These are phyloP conservation scores for Cercopithecus neglectus DNA, from an alignment of 2,797 vertebrate species.

Conservation along the genomic window DNA sequence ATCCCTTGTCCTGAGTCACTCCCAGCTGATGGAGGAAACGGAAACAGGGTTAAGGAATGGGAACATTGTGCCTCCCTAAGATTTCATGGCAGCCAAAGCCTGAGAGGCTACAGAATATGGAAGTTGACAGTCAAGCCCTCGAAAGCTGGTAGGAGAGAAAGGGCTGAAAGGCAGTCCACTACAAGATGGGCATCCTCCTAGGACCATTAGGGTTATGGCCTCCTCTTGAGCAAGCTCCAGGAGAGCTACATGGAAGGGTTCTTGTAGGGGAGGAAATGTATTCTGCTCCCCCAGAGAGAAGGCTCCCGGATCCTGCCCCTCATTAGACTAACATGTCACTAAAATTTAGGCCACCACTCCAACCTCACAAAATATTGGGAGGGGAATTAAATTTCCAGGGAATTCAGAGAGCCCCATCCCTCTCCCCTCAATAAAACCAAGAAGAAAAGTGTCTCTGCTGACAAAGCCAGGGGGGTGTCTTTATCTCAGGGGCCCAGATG, in stretches of 20 bases:
- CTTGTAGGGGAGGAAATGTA: neutral
- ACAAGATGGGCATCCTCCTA: neutral
- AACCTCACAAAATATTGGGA: neutral
- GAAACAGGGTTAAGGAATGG: neutral
- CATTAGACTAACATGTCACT: neutral
- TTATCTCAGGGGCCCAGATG: neutral
- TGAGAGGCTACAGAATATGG: neutral
- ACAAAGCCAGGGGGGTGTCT: neutral
- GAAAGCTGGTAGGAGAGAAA: neutral
- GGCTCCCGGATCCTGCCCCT: neutral
- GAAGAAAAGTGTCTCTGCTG: neutral
- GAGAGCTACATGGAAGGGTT: neutral
- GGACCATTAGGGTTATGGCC: neutral
- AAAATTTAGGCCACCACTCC: neutral
- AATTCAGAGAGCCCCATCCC: neutral
- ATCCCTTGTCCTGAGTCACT: neutral
- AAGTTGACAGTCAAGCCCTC: constrained; percentile 1
- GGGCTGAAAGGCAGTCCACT: neutral
- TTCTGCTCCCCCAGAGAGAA: neutral
- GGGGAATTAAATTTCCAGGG: neutral
- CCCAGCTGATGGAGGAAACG: neutral
- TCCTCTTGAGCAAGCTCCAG: neutral
- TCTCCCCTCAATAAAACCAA: neutral
- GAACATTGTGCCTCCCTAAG: constrained; percentile 6
- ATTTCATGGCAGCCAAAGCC: neutral